A percentile compares a stretch with the other conserved stretches of the same genome.
These are phyloP conservation scores for Prionchulus punctatus DNA, from an alignment of 2,888 invertebrate species.

Conservation along the genomic window DNA sequence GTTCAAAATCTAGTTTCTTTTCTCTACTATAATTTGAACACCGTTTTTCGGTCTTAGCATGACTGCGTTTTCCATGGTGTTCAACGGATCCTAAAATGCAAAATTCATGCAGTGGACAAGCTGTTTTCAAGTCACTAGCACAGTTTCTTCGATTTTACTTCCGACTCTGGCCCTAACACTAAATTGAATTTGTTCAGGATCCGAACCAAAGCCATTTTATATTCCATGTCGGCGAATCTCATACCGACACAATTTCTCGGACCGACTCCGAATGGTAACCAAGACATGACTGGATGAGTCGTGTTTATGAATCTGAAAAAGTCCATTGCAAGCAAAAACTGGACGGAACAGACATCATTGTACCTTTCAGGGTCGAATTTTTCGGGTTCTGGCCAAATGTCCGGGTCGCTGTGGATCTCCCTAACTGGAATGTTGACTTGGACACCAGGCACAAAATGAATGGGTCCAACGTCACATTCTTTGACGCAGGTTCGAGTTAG, in stretches of 20 bases:
- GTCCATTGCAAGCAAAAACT: no score
- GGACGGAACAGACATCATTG: no score
- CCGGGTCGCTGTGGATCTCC: constrained; percentile 14
- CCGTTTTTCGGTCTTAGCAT: neutral
- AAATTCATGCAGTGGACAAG: no score
- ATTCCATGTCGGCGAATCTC: constrained; percentile 26
- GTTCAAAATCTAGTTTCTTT: no score
- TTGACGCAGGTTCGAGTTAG: constrained; percentile 17
- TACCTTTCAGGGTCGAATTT: constrained; percentile 22
- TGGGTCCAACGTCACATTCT: constrained; percentile 16
- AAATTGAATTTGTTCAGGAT: constrained; percentile 15
- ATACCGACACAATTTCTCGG: constrained; percentile 25
- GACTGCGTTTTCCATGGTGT: no score
- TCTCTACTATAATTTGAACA: neutral
- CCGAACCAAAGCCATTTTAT: constrained; percentile 19
- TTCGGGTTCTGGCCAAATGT: constrained; percentile 20
- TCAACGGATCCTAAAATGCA: no score
- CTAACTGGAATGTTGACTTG: constrained; percentile 14
- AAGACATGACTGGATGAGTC: no score
- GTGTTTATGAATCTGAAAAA: no score
- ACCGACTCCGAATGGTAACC: constrained; percentile 25
- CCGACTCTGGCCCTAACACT: neutral
- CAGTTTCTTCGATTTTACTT: neutral
- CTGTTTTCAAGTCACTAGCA: neutral
- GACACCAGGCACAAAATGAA: constrained; percentile 16